phyloP scores from a whole-genome alignment of 2,113 vertebrate genomes.

The Rhinolophus sinicus region DNA sequence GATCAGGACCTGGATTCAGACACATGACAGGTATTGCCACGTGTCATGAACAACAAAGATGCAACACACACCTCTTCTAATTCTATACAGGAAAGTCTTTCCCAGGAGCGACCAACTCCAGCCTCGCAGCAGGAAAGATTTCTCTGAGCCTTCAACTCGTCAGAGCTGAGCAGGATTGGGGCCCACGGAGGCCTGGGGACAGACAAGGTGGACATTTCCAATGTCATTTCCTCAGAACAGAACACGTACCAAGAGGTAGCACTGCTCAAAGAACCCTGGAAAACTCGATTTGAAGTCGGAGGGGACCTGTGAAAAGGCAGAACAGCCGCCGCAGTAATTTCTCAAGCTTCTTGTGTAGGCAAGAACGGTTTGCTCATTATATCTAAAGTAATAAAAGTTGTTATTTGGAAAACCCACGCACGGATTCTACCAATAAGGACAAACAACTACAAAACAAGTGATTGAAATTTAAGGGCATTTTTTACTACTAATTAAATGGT shows the following conservation, averaged over 20 bases:
- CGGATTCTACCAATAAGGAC: not conserved
- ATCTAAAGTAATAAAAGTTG: not conserved
- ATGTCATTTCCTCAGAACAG: not conserved
- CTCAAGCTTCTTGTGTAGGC: not conserved
- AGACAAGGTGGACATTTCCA: too few relatives aligned
- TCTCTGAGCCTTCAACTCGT: too few relatives aligned
- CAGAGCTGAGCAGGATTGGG: not conserved
- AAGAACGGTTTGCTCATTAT: not conserved
- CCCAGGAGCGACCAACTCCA: too few relatives aligned
- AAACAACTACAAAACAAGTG: not conserved
- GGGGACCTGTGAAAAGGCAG: not conserved
- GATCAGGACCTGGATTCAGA: not conserved
- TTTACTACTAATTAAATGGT: slow-evolving; percentile 25
- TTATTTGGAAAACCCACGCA: not conserved
- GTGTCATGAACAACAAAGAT: not conserved
- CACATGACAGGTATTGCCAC: not conserved
- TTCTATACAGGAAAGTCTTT: not conserved
- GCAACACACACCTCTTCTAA: not conserved
- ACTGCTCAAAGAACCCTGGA: not conserved
- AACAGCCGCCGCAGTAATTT: not conserved
- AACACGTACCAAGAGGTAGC: too few relatives aligned
- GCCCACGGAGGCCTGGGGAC: not conserved
- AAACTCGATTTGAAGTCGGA: not conserved
- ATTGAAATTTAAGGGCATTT: not conserved
- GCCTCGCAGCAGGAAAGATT: too few relatives aligned